Evolutionary conservation across 1,140 invertebrate species (phyloP), one percentile per base, ranked within the genome.

Genomic region (Chelonus insularis): DNA sequence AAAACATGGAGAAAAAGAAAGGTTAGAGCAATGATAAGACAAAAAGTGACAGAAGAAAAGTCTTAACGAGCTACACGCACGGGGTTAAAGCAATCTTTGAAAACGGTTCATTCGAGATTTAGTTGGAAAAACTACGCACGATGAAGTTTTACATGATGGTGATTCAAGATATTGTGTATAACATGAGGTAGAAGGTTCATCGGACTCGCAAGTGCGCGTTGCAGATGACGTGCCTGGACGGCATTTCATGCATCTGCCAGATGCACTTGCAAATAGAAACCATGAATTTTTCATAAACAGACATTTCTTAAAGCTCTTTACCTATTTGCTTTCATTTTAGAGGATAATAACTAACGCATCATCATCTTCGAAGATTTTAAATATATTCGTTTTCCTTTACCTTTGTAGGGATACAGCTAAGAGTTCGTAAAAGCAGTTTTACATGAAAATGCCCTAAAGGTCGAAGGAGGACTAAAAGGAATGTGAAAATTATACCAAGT

Each of bases 201-300:
- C 23, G 47, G 6, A 50, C 47, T 50, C 21, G 48, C 39, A 18
- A 18, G 36, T 45, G 20, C 58, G 41, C 9, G 47, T 54, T 25
- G 58, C 58, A 60, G 58, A 60, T 60, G 58, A 60, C 58, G 58
- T 50, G 34, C 9, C 32, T 29, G 23, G 48, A 51, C 58, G 45
- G 18, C 18, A 14, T 23, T 23, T 23, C 11, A 23, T 60, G 16
- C 37, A 52, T 57, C 37, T 60, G 36, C 58, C 58, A 52, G 36
- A 52, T 60, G 58, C 37, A 60, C 9, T 34, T 14, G 34, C 14
- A 14, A 21, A 50, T 50, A 25, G 12, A 18, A 52, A 18, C 12
- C 34, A 21, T 39, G 34, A 55, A 55, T 55, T 55, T 55, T 39
- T 55, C 36, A 37, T 55, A 55, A 55, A 55, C 16, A 20, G 1